Conservation (phyloP, 2,888 invertebrate species). For the Tetrapedia diversipes region DNA sequence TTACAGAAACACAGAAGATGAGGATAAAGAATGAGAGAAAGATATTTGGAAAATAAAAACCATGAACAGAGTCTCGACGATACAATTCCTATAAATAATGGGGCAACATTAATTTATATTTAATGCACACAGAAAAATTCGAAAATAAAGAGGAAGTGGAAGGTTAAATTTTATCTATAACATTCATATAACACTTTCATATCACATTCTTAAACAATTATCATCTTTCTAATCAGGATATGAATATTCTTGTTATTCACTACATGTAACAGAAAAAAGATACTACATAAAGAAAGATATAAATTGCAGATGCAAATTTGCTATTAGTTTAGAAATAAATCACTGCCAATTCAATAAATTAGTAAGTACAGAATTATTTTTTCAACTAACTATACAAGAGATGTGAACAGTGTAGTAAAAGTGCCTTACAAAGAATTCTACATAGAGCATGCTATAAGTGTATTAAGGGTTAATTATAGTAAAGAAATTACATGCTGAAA, state of each 20-base stretch:
- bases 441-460: slow-evolving; percentile 79
- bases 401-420: slow-evolving; percentile 71
- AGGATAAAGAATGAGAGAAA: no score
- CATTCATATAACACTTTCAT: neutral
- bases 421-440: slow-evolving; percentile 72
- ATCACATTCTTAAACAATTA: neutral
- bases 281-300: slow-evolving; percentile 30
- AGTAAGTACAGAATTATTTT: slow-evolving; percentile 27
- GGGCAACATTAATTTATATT: no score
- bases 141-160: no score
- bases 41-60: no score
- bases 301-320: slow-evolving; percentile 55
- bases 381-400: slow-evolving; percentile 50
- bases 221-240: slow-evolving; percentile 23
- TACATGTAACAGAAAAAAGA: neutral
- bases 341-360: slow-evolving; percentile 35
- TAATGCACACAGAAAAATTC: no score
- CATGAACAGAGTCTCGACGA: no score
- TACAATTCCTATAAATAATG: no score
- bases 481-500: slow-evolving; percentile 72
- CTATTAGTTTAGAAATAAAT: slow-evolving; percentile 28
- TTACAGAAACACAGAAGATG: no score
- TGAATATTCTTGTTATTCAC: slow-evolving; percentile 24
- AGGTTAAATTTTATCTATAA: neutral
- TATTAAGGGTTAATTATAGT: slow-evolving; percentile 75